A percentile compares a stretch with the other conserved stretches of the same genome.
Conservation (phyloP, 1,140 invertebrate species). For the Ceratina calcarata region DNA sequence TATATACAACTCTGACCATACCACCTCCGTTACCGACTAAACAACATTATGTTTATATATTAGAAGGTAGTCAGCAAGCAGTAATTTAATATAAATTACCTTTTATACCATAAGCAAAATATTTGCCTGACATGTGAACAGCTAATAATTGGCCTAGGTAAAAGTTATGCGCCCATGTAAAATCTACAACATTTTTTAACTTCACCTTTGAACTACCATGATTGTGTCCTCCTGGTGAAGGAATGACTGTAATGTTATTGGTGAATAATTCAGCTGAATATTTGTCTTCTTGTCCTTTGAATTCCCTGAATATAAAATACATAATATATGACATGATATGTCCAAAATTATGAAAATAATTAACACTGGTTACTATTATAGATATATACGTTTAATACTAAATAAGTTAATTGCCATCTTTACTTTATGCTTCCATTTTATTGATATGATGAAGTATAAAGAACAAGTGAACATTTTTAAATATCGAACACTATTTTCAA, state of each 20-base stretch:
- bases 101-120: slow-evolving; percentile 94
- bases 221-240: slow-evolving; percentile 85
- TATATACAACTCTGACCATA: slow-evolving; percentile 90
- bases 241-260: slow-evolving; percentile 86
- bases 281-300: slow-evolving; percentile 86
- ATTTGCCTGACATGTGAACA: slow-evolving; percentile 91
- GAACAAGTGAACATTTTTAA: neutral
- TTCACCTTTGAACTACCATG: slow-evolving; percentile 94
- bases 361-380: no score
- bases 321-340: neutral
- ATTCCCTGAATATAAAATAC: slow-evolving; percentile 81
- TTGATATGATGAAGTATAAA: neutral
- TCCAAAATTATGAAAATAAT: neutral
- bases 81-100: slow-evolving; percentile 80
- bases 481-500: neutral
- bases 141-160: slow-evolving; percentile 93
- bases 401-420: no score
- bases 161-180: slow-evolving; percentile 93
- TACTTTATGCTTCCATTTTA: neutral
- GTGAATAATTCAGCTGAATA: slow-evolving; percentile 85
- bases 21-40: slow-evolving; percentile 84
- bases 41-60: slow-evolving; percentile 46
- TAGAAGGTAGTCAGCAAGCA: neutral
- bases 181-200: slow-evolving; percentile 94
- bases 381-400: no score